These are phyloP conservation scores for Calliscelio sp. DNA, from an alignment of 2,888 invertebrate genomes.

Conservation along the genomic window DNA sequence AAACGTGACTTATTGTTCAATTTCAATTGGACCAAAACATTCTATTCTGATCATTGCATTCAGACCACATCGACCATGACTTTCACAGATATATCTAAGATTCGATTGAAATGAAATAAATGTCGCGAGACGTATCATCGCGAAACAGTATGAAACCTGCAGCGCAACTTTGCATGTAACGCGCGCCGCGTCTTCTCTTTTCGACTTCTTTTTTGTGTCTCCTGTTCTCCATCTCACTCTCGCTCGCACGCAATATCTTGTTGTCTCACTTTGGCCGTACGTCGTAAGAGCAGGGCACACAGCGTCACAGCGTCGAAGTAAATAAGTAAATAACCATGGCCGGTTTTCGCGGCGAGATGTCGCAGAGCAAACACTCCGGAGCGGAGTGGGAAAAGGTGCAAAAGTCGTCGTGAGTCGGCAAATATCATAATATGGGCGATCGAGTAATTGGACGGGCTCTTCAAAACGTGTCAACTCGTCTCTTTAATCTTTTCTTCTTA, in stretches of 20 bases:
- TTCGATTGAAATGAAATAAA: constrained; percentile 56
- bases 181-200: constrained; percentile 41
- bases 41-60: too few species aligned
- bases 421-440: constrained; percentile 79
- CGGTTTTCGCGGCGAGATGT: constrained; percentile 81
- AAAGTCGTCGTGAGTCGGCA: constrained; percentile 81
- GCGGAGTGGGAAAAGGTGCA: constrained; percentile 79
- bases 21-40: too few species aligned
- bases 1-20: too few species aligned
- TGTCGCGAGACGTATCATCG: constrained; percentile 28
- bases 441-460: constrained; percentile 64
- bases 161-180: constrained; percentile 68
- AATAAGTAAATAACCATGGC: constrained; percentile 83
- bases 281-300: constrained; percentile 72
- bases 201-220: constrained; percentile 37
- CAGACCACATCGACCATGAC: neutral
- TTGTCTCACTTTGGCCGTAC: constrained; percentile 5
- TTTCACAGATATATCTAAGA: constrained; percentile 32
- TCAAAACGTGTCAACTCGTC: constrained; percentile 48
- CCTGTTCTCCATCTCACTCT: neutral
- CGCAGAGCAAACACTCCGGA: constrained; percentile 81
- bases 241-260: neutral
- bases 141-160: constrained; percentile 62
- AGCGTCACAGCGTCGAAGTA: constrained; percentile 78
- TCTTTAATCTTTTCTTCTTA: too few species aligned